A percentile compares a stretch with the other conserved stretches of the same genome.
These are phyloP conservation scores for Sardina pilchardus DNA, from an alignment of 2,113 vertebrate species.

Conservation along the genomic window DNA sequence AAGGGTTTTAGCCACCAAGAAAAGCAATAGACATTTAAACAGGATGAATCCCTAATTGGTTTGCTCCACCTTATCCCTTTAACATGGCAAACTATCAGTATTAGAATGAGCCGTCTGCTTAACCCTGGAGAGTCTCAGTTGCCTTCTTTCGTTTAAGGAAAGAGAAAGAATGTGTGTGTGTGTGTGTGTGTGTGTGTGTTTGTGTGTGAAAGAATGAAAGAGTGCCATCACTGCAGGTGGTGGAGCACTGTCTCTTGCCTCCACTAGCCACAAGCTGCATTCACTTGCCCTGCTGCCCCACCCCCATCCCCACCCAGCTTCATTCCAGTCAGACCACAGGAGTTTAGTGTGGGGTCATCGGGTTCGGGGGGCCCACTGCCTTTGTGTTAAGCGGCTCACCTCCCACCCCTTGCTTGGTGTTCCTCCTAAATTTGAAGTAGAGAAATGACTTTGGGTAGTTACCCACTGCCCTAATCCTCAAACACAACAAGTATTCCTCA, in stretches of 20 bases:
- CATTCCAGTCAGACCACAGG: neutral
- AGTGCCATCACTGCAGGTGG: neutral
- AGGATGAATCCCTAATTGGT: slow-evolving; percentile 2
- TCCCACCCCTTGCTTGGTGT: neutral
- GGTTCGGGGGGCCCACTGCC: neutral
- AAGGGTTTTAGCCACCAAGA: neutral
- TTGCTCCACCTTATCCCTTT: neutral
- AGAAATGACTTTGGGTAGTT: neutral
- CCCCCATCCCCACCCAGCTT: neutral
- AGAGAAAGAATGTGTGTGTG: no score
- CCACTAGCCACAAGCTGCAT: neutral
- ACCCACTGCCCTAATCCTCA: neutral
- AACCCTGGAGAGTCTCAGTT: neutral
- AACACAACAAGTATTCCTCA: neutral
- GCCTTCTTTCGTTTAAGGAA: neutral
- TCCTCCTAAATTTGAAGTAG: neutral
- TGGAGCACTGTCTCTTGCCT: neutral
- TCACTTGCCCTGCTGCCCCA: neutral
- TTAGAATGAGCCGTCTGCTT: neutral
- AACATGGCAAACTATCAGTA: neutral
- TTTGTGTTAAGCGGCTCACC: neutral
- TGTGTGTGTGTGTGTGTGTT: neutral
- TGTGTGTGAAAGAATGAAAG: neutral
- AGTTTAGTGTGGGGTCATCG: neutral
- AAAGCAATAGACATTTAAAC: neutral